phyloP scores from a whole-genome alignment of 23 tunicate species.

The Trididemnum clinides region DNA sequence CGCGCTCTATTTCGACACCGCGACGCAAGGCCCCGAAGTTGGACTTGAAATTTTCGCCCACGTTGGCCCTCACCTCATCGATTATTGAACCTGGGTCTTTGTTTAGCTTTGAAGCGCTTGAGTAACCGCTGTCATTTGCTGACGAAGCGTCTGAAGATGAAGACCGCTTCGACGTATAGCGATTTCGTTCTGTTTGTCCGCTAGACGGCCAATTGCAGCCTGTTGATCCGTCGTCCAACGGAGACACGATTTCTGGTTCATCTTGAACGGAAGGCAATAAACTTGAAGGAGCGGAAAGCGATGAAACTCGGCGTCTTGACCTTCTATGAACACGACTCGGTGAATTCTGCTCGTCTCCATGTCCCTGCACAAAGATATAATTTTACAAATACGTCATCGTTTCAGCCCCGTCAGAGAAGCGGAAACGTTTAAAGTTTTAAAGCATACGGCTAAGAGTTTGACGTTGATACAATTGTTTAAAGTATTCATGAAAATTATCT shows the following conservation, averaged over 20 bases:
- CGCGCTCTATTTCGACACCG: conserved; percentile 11
- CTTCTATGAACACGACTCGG: not conserved
- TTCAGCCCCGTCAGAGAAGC: no score
- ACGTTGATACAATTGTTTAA: no score
- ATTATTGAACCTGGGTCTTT: not conserved
- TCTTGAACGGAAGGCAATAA: conserved; percentile 13
- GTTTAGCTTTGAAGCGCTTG: conserved; percentile 13
- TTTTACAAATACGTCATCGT: no score
- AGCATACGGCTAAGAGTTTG: no score
- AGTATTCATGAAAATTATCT: no score
- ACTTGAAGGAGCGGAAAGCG: not conserved
- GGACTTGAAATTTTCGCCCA: not conserved
- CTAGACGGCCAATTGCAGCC: not conserved
- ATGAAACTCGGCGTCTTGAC: not conserved
- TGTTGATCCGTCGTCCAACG: not conserved
- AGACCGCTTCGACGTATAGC: conserved; percentile 18
- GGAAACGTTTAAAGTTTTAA: no score
- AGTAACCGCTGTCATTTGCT: conserved; percentile 16
- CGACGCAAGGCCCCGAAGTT: not conserved
- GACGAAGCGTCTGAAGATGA: conserved; percentile 17
- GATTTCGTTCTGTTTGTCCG: not conserved
- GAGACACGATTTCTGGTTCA: conserved; percentile 5
- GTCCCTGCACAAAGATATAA: conserved; percentile 15
- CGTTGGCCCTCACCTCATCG: not conserved
- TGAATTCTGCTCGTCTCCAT: not conserved